phyloP scores from a whole-genome alignment of 2,797 vertebrate species.

The Peromyscus attwateri region DNA sequence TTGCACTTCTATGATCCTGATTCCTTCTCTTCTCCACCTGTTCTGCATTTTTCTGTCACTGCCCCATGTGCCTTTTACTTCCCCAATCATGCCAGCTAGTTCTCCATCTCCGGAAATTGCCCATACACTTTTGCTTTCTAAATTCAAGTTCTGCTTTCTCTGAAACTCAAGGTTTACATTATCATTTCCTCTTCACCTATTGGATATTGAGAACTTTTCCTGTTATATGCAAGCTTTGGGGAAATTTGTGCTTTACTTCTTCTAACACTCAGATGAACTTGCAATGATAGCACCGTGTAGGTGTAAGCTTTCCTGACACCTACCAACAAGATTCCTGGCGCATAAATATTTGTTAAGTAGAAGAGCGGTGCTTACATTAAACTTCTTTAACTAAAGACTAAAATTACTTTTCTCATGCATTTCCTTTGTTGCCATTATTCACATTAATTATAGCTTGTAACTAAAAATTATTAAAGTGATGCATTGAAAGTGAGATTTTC shows the following conservation, averaged over 20 bases:
- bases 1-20: not conserved
- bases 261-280: not conserved
- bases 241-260: not conserved
- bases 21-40: not conserved
- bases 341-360: slow-evolving; percentile 43
- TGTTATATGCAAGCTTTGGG: not conserved
- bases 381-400: slow-evolving; percentile 50
- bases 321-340: not conserved
- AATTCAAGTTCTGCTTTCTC: not conserved
- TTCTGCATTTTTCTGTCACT: not conserved
- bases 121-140: not conserved
- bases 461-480: slow-evolving; percentile 26
- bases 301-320: not conserved
- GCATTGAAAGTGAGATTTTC: slow-evolving; percentile 17
- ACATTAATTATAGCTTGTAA: slow-evolving; percentile 62
- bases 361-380: slow-evolving; percentile 38
- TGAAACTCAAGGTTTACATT: not conserved
- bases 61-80: not conserved
- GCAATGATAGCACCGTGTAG: not conserved
- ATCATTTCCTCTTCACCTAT: not conserved
- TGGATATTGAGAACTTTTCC: not conserved
- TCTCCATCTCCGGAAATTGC: not conserved
- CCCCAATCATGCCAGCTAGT: not conserved
- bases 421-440: slow-evolving; percentile 63
- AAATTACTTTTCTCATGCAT: slow-evolving; percentile 39